Percentiles rank a stretch among this genome's conserved stretches.
phyloP scores from a whole-genome alignment of 2,888 invertebrate species.

The Anodontia alba region DNA sequence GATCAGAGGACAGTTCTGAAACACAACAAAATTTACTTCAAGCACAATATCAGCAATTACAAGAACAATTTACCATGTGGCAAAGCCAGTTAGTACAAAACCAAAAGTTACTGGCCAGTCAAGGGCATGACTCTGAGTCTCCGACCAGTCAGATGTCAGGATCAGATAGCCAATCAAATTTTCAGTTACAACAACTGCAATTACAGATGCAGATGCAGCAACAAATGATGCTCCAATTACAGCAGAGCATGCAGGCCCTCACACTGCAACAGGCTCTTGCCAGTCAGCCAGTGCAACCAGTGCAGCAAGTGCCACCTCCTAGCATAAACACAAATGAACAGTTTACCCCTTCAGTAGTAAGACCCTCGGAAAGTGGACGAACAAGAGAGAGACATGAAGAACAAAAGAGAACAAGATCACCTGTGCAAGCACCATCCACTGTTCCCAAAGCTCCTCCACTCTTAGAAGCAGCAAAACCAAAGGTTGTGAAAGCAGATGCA shows the following conservation, averaged over 20 bases:
- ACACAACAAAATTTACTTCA: conserved; percentile 59
- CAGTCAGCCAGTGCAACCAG: conserved; percentile 6
- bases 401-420: neutral
- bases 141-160: conserved; percentile 19
- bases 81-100: conserved; percentile 79
- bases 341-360: neutral
- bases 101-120: conserved; percentile 73
- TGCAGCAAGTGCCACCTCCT: neutral
- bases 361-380: neutral
- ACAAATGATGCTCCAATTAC: conserved; percentile 72
- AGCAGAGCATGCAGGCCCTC: conserved; percentile 70
- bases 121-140: conserved; percentile 41
- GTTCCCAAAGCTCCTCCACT: conserved; percentile 39
- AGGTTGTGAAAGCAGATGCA: conserved; percentile 50
- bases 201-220: conserved; percentile 75
- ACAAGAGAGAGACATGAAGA: neutral
- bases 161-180: conserved; percentile 65
- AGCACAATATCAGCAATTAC: conserved; percentile 76
- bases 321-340: neutral
- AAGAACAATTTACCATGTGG: conserved; percentile 79
- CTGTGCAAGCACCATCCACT: conserved; percentile 43
- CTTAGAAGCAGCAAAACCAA: conserved; percentile 44
- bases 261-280: conserved; percentile 60
- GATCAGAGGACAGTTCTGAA: neutral
- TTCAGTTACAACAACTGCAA: conserved; percentile 75